Conservation (phyloP, 2,888 invertebrate species). For the Caenorhabditis sp. region DNA sequence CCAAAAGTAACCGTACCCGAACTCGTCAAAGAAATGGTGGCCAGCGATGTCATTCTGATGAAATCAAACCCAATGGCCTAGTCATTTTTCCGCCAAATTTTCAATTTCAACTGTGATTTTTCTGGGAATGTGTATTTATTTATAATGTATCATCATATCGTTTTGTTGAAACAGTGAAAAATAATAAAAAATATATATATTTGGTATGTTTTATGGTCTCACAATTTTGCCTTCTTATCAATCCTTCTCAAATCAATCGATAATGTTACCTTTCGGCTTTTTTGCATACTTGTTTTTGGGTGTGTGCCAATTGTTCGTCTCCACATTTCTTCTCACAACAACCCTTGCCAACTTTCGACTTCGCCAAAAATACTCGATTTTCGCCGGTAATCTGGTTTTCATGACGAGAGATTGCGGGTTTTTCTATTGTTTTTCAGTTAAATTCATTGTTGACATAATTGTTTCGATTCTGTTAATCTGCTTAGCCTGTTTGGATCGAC, state of each 20-base stretch:
- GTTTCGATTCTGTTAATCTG: constrained; percentile 36
- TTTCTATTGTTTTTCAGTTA: constrained; percentile 27
- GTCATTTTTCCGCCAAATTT: neutral
- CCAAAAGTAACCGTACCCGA: constrained; percentile 83
- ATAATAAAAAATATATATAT: neutral
- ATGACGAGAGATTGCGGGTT: too few relatives aligned
- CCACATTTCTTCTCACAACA: constrained; percentile 31
- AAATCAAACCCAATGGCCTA: constrained; percentile 86
- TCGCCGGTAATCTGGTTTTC: constrained; percentile 27
- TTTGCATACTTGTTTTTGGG: constrained; percentile 41
- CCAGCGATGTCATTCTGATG: constrained; percentile 89
- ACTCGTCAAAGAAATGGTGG: constrained; percentile 93
- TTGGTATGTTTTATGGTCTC: too few relatives aligned
- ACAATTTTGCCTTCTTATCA: too few relatives aligned
- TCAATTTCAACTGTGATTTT: neutral
- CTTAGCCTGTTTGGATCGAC: constrained; percentile 34
- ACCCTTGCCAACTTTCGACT: constrained; percentile 24
- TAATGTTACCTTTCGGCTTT: constrained; percentile 13
- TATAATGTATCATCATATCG: neutral
- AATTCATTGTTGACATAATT: constrained; percentile 49
- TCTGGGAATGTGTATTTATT: neutral
- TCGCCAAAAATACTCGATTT: constrained; percentile 46
- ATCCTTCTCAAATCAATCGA: neutral
- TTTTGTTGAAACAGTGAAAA: neutral
- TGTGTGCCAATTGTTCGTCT: constrained; percentile 26